Evolutionary conservation across 2,113 vertebrate species (phyloP).

Genomic region (Pluvialis apricaria): DNA sequence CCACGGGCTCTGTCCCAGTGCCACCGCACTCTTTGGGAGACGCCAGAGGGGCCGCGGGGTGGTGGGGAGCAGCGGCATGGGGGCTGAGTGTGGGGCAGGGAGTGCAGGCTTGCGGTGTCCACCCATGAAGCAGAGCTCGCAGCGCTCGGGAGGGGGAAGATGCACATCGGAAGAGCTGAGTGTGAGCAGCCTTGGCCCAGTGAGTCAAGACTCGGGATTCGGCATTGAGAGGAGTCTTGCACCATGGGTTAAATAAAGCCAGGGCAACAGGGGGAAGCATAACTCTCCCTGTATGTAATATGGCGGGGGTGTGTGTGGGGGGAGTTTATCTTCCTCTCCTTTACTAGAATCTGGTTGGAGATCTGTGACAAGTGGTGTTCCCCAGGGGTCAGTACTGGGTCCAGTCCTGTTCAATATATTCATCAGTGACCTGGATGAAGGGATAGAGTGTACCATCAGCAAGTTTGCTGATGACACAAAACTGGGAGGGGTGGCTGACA

Average conservation of each 20-base stretch:
- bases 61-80: rapidly evolving
- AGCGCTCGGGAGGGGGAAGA: background rate
- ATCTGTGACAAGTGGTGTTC: too few relatives aligned
- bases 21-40: background rate
- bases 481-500: too few relatives aligned
- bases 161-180: background rate
- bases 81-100: rapidly evolving
- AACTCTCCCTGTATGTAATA: background rate
- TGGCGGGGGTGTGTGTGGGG: background rate
- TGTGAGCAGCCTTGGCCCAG: background rate
- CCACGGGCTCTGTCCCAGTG: background rate
- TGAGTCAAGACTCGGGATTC: background rate
- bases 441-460: too few relatives aligned
- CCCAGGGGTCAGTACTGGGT: too few relatives aligned
- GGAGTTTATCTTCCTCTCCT: background rate
- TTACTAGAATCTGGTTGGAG: background rate
- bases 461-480: too few relatives aligned
- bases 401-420: too few relatives aligned
- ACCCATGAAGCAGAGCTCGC: background rate
- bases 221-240: background rate
- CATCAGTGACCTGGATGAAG: too few relatives aligned
- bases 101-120: background rate
- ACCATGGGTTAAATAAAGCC: background rate
- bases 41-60: background rate
- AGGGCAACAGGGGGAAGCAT: background rate